phyloP scores from a whole-genome alignment of 64 coral and sea anemone species.

The Stichodactyla mertensii region DNA sequence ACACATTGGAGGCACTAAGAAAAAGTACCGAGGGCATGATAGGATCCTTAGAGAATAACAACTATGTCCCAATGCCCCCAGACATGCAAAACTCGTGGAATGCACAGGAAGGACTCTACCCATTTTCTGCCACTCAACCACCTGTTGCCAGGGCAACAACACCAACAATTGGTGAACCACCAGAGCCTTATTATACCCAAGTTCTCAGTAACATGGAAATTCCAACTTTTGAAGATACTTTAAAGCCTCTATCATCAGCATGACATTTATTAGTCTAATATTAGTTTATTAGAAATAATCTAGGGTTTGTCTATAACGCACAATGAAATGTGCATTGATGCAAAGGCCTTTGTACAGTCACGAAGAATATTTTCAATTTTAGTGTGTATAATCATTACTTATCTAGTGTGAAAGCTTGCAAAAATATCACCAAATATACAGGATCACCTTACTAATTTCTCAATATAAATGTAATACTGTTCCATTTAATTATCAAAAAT shows the following conservation, averaged over 20 bases:
- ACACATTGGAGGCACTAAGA: slow-evolving; percentile 33
- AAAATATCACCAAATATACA: not conserved
- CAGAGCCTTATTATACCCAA: slow-evolving; percentile 44
- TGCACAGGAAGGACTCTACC: slow-evolving; percentile 37
- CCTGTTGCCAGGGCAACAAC: slow-evolving; percentile 80
- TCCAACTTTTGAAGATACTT: slow-evolving; percentile 94
- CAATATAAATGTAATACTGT: not conserved
- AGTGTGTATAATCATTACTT: not conserved
- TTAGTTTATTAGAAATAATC: not conserved
- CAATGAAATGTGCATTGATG: not conserved
- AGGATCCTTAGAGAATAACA: slow-evolving; percentile 17
- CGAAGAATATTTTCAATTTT: not conserved
- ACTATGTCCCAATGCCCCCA: not conserved
- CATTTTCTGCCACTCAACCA: slow-evolving; percentile 16
- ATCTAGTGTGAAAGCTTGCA: not conserved
- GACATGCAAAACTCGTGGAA: slow-evolving; percentile 52
- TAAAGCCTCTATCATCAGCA: slow-evolving; percentile 63
- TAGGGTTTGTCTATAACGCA: not conserved
- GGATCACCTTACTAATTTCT: not conserved
- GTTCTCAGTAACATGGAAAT: slow-evolving; percentile 83
- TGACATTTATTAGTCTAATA: not conserved
- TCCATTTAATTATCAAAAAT: not conserved
- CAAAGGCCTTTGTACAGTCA: not conserved
- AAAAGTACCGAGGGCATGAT: slow-evolving; percentile 55
- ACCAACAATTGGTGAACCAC: slow-evolving; percentile 54